Evolutionary conservation across 1,140 invertebrate genomes (phyloP).

Genomic region (Atta cephalotes): DNA sequence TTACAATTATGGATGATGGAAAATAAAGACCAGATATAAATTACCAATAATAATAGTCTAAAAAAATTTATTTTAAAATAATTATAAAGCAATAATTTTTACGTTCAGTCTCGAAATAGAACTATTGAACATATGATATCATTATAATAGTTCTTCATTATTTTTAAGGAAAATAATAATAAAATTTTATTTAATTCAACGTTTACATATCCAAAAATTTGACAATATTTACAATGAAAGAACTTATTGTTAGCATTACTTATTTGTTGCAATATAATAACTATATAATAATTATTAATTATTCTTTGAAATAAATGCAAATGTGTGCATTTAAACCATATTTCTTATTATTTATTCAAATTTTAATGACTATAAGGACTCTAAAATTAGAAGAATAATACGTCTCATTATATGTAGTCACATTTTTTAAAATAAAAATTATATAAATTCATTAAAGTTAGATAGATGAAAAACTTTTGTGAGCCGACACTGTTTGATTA

Average conservation of each 20-base stretch:
- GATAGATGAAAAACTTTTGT: too few relatives aligned
- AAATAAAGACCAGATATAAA: constrained; percentile 8
- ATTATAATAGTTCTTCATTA: background rate
- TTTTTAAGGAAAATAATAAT: background rate
- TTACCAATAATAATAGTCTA: constrained; percentile 21
- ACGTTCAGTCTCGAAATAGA: background rate
- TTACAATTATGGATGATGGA: background rate
- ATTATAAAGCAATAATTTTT: background rate
- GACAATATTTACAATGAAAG: constrained; percentile 6
- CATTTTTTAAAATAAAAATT: background rate
- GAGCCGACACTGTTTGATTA: too few relatives aligned
- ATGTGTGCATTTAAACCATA: background rate
- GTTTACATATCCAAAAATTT: background rate
- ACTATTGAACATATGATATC: background rate
- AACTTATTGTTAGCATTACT: background rate
- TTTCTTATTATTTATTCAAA: background rate
- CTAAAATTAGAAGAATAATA: background rate
- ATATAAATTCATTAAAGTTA: background rate
- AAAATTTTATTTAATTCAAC: background rate
- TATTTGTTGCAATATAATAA: background rate
- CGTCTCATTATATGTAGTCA: background rate
- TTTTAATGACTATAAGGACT: background rate
- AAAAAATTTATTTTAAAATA: background rate
- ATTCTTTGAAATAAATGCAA: background rate
- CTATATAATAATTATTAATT: background rate